These are phyloP conservation scores for Antechinus flavipes DNA, from an alignment of 2,113 vertebrate species.

Conservation along the genomic window DNA sequence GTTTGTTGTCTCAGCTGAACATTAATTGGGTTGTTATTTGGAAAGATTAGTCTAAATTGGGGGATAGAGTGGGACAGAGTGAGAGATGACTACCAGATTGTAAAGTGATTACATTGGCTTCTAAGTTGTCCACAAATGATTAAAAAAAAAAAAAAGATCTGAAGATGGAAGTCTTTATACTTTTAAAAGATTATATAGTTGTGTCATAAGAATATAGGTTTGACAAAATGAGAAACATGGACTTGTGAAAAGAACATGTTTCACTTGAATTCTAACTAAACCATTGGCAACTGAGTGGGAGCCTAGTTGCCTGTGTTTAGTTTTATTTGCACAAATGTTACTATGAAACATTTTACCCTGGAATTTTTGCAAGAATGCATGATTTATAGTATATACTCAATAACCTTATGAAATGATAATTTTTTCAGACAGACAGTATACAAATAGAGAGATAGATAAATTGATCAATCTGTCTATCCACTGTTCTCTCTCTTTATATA, in stretches of 20 bases:
- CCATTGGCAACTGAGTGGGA: not conserved
- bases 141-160: constrained; percentile 18
- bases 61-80: not conserved
- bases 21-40: constrained; percentile 61
- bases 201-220: constrained; percentile 32
- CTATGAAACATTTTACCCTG: constrained; percentile 50
- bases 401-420: constrained; percentile 40
- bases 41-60: constrained; percentile 68
- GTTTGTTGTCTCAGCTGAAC: constrained; percentile 66
- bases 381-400: constrained; percentile 58
- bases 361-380: constrained; percentile 55
- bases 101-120: constrained; percentile 53
- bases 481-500: no score
- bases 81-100: not conserved
- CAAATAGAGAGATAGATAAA: not conserved
- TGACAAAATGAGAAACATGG: constrained; percentile 55
- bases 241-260: constrained; percentile 10
- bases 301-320: constrained; percentile 13
- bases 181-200: constrained; percentile 57
- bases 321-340: constrained; percentile 48
- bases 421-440: not conserved
- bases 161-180: constrained; percentile 53
- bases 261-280: not conserved
- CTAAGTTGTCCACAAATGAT: constrained; percentile 69
- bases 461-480: no score